Conservation (phyloP, 2,797 vertebrate genomes). For the Salmo trutta region DNA sequence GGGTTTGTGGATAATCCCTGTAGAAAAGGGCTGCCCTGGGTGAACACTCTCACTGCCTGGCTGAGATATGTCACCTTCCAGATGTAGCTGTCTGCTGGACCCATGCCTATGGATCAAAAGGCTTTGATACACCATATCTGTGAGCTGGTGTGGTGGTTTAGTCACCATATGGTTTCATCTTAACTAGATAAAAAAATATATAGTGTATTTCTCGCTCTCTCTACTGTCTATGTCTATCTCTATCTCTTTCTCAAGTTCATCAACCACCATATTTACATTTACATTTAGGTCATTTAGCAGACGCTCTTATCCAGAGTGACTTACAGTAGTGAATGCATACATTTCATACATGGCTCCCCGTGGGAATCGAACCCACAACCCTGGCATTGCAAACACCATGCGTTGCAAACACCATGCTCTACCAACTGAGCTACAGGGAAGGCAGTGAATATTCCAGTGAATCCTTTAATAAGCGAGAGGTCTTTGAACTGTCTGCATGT, state of each 20-base stretch:
- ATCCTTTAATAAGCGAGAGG: slow-evolving; percentile 38
- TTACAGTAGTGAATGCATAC: too few relatives aligned
- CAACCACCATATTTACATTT: slow-evolving; percentile 49
- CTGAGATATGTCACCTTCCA: slow-evolving; percentile 42
- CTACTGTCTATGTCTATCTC: not conserved
- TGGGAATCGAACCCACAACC: too few relatives aligned
- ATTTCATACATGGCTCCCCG: too few relatives aligned
- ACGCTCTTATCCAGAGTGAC: too few relatives aligned
- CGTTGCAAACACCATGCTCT: too few relatives aligned
- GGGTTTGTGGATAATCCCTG: slow-evolving; percentile 29
- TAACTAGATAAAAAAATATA: slow-evolving; percentile 22
- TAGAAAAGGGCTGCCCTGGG: slow-evolving; percentile 29
- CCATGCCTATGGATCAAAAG: not conserved
- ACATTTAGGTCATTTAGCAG: too few relatives aligned
- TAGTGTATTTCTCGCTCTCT: slow-evolving; percentile 42
- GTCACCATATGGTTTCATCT: not conserved
- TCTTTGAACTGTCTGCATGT: slow-evolving; percentile 63
- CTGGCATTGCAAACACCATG: too few relatives aligned
- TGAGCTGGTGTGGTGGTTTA: slow-evolving; percentile 39
- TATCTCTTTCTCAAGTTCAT: slow-evolving; percentile 11
- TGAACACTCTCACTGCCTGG: slow-evolving; percentile 32
- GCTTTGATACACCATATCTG: not conserved
- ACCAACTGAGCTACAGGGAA: too few relatives aligned
- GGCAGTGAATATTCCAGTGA: too few relatives aligned
- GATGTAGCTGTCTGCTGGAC: slow-evolving; percentile 9